A percentile compares a stretch with the other conserved stretches of the same genome.
Conservation (phyloP, 2,797 vertebrate genomes). For the Lepidocolaptes lacrymiger region DNA sequence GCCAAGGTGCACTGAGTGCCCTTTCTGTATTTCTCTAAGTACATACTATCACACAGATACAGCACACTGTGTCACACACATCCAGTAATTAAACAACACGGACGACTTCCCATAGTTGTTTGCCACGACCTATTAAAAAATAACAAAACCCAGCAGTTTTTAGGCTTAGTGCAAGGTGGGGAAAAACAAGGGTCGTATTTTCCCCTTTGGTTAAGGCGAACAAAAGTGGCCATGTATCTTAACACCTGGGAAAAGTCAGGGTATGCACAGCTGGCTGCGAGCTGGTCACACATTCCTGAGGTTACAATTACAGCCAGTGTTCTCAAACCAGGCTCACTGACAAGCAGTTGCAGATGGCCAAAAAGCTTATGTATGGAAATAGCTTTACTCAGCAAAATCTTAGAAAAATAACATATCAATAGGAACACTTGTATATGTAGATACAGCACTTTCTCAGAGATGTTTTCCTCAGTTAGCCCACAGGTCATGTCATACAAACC, state of each 20-base stretch:
- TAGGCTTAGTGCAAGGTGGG: slow-evolving; percentile 30
- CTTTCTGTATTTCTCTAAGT: background rate
- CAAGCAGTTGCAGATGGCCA: slow-evolving; percentile 89
- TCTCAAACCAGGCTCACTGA: slow-evolving; percentile 81
- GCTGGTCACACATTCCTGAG: slow-evolving; percentile 88
- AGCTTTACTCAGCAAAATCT: slow-evolving; percentile 80
- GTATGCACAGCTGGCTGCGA: slow-evolving; percentile 80
- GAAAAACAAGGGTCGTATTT: slow-evolving; percentile 64
- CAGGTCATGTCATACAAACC: slow-evolving; percentile 27
- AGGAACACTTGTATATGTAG: slow-evolving; percentile 67
- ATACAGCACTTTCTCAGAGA: slow-evolving; percentile 24
- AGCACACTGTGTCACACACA: background rate
- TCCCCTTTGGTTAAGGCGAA: slow-evolving; percentile 64
- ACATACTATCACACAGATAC: background rate
- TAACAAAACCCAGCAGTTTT: background rate
- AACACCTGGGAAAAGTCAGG: slow-evolving; percentile 82
- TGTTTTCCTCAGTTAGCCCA: slow-evolving; percentile 32
- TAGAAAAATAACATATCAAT: slow-evolving; percentile 71
- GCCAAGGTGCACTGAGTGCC: background rate
- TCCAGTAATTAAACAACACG: background rate
- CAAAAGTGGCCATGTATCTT: slow-evolving; percentile 77
- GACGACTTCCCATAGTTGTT: background rate
- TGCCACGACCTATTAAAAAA: background rate
- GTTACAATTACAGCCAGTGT: slow-evolving; percentile 87
- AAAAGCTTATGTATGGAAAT: slow-evolving; percentile 76